Percentiles rank a stretch among this genome's conserved stretches.
Conservation (phyloP, 2,797 vertebrate species). For the Furcifer pardalis region DNA sequence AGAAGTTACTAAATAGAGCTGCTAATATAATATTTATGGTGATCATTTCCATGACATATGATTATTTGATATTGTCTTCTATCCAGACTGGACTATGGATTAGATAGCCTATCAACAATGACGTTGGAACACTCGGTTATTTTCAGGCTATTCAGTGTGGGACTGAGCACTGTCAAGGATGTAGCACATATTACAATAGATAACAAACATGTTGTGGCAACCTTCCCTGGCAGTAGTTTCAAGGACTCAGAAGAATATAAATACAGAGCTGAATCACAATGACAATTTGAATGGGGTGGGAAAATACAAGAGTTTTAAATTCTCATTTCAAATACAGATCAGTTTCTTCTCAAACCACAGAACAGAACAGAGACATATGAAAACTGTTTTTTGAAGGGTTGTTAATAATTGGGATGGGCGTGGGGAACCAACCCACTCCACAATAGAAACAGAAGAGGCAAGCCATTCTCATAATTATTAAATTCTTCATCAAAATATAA, state of each 20-base stretch:
- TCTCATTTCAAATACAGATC: neutral
- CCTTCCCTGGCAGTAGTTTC: conserved; percentile 42
- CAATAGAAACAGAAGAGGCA: conserved; percentile 3
- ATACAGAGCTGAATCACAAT: conserved; percentile 30
- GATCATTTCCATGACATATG: conserved; percentile 22
- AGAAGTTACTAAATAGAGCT: neutral
- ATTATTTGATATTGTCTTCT: conserved; percentile 31
- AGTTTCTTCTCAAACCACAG: conserved; percentile 32
- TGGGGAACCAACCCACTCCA: no score
- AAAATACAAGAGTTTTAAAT: conserved; percentile 47
- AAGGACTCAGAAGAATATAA: conserved; percentile 32
- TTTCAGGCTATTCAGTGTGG: conserved; percentile 39
- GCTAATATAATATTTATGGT: conserved; percentile 29
- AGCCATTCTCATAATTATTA: no score
- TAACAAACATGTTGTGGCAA: conserved; percentile 24
- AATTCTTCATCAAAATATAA: neutral
- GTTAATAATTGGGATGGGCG: no score
- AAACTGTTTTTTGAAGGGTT: conserved; percentile 23
- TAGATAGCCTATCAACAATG: conserved; percentile 51
- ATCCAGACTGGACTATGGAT: conserved; percentile 36
- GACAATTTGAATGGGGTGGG: conserved; percentile 38
- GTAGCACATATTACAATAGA: conserved; percentile 16
- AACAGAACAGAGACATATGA: conserved; percentile 17
- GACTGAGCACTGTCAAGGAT: conserved; percentile 46
- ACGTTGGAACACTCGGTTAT: conserved; percentile 52